Conservation (phyloP, 1,140 invertebrate genomes). For the Helicorthomorpha holstii region DNA sequence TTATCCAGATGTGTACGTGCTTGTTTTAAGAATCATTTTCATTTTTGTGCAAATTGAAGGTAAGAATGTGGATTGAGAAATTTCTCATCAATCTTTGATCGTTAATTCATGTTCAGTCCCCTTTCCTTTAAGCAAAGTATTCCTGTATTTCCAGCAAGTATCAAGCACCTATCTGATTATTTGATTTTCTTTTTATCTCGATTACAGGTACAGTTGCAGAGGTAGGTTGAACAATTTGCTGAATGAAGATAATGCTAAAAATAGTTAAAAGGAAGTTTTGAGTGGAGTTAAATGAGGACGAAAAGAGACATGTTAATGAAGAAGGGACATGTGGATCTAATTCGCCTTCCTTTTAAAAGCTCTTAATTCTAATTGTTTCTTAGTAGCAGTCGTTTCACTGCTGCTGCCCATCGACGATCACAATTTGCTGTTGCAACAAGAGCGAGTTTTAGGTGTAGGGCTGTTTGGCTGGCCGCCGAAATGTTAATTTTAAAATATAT, state of each 20-base stretch:
- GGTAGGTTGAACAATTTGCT: slow-evolving; percentile 1
- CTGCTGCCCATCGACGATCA: too few species aligned
- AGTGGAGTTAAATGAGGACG: not conserved
- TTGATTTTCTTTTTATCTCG: slow-evolving; percentile 1
- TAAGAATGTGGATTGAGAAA: too few species aligned
- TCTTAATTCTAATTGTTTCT: not conserved
- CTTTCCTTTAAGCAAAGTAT: too few species aligned
- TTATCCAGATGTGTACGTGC: too few species aligned
- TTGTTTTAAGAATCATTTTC: too few species aligned
- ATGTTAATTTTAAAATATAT: too few species aligned
- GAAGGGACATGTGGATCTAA: not conserved
- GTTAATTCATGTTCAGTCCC: too few species aligned
- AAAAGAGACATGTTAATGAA: not conserved
- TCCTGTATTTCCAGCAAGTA: not conserved
- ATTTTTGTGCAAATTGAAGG: too few species aligned
- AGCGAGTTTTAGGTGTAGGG: too few species aligned
- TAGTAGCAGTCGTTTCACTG: not conserved
- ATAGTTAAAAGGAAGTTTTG: not conserved
- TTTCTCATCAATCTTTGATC: too few species aligned
- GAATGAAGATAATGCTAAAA: not conserved
- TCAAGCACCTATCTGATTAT: not conserved
- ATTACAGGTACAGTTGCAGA: slow-evolving; percentile 4
- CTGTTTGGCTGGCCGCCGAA: too few species aligned
- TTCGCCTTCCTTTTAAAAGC: not conserved
- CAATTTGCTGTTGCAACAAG: too few species aligned